A percentile compares a stretch with the other conserved stretches of the same genome.
Conservation (phyloP, 2,113 vertebrate species). For the Campylomormyrus tamandua region DNA sequence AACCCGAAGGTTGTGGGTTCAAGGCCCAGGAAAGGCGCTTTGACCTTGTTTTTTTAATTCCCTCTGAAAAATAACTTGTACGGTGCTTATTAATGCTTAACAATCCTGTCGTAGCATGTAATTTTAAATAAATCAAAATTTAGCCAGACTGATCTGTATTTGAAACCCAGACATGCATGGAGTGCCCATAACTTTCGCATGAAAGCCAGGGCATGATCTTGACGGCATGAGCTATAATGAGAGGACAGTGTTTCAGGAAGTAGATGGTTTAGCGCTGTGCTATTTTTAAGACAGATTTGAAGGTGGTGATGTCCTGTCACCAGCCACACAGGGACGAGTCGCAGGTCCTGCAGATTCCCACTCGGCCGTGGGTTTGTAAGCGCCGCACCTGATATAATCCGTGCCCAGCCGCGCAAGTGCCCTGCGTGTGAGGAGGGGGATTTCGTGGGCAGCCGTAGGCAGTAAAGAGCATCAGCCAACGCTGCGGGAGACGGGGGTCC, state of each 20-base stretch:
- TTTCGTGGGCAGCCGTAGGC: neutral
- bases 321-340: neutral
- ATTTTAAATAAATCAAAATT: neutral
- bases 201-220: neutral
- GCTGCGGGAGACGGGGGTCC: neutral
- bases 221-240: neutral
- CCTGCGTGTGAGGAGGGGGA: neutral
- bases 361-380: neutral
- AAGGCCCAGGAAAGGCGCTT: neutral
- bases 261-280: neutral
- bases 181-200: neutral
- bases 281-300: neutral
- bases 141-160: neutral
- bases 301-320: neutral
- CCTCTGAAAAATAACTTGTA: neutral
- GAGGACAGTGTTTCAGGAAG: neutral
- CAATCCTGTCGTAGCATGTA: neutral
- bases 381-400: neutral
- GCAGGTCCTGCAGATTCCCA: neutral
- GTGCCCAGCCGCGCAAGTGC: neutral
- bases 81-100: neutral
- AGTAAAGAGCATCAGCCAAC: neutral
- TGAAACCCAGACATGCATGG: neutral
- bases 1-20: neutral
- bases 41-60: neutral